These are phyloP conservation scores for Herpetotheres cachinnans DNA, from an alignment of 2,113 vertebrate species.

Conservation along the genomic window DNA sequence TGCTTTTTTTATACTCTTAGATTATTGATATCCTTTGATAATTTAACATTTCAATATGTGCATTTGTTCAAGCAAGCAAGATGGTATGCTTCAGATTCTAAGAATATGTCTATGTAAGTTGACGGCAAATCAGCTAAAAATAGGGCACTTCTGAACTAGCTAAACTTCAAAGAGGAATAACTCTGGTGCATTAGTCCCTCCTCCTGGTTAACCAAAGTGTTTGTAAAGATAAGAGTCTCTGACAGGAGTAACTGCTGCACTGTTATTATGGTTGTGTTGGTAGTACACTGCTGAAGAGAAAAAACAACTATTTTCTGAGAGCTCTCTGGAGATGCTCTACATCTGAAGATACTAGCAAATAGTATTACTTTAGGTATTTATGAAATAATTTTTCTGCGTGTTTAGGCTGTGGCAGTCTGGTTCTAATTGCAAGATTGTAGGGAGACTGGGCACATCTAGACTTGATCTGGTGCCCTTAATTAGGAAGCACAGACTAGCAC, in stretches of 20 bases:
- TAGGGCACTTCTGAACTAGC: background rate
- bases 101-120: background rate
- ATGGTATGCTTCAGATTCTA: background rate
- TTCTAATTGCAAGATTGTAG: background rate
- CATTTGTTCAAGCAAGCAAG: background rate
- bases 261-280: background rate
- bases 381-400: background rate
- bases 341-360: background rate
- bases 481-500: background rate
- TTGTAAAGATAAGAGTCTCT: background rate
- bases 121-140: background rate
- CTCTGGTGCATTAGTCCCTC: background rate
- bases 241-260: background rate
- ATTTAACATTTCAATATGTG: accelerated
- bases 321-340: background rate
- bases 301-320: background rate
- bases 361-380: background rate
- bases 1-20: background rate
- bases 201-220: background rate
- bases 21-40: background rate
- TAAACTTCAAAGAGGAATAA: background rate
- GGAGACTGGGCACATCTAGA: background rate
- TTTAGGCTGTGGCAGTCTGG: background rate
- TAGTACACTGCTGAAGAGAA: background rate
- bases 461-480: background rate